A percentile compares a stretch with the other conserved stretches of the same genome.
phyloP scores from a whole-genome alignment of 1,140 invertebrate genomes.

The Diprion similis region DNA sequence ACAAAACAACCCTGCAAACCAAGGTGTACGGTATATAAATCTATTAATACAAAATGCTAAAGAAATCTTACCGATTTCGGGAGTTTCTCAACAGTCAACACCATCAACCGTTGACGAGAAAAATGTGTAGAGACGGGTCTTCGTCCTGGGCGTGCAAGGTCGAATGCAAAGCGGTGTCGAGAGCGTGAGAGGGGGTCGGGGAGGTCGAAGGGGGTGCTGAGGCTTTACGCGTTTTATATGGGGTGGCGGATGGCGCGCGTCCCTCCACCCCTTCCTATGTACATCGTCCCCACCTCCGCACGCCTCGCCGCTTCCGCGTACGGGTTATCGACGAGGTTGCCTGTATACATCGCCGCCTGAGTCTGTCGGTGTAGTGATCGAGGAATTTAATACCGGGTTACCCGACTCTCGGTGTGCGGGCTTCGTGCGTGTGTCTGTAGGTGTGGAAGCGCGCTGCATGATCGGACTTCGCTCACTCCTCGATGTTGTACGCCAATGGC shows the following conservation, averaged over 20 bases:
- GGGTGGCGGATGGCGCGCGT: conserved; percentile 3
- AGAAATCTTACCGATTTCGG: no score
- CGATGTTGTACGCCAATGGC: no score
- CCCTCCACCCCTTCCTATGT: neutral
- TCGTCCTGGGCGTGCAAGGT: neutral
- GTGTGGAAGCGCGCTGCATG: no score
- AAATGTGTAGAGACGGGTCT: neutral
- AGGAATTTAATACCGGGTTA: neutral
- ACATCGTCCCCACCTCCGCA: neutral
- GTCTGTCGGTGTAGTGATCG: neutral
- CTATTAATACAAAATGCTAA: no score
- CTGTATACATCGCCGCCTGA: neutral
- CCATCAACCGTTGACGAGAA: neutral
- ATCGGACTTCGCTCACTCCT: no score
- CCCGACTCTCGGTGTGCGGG: neutral
- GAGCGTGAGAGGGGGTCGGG: neutral
- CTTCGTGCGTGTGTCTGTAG: neutral
- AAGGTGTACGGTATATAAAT: no score
- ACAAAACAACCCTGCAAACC: no score
- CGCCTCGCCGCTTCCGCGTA: neutral
- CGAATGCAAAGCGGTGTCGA: conserved; percentile 6
- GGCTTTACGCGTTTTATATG: neutral
- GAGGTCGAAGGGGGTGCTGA: neutral
- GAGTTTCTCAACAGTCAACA: no score
- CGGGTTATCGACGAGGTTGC: conserved; percentile 1